These are phyloP conservation scores for Cetonia aurata DNA, from an alignment of 2,888 invertebrate species.

Conservation along the genomic window DNA sequence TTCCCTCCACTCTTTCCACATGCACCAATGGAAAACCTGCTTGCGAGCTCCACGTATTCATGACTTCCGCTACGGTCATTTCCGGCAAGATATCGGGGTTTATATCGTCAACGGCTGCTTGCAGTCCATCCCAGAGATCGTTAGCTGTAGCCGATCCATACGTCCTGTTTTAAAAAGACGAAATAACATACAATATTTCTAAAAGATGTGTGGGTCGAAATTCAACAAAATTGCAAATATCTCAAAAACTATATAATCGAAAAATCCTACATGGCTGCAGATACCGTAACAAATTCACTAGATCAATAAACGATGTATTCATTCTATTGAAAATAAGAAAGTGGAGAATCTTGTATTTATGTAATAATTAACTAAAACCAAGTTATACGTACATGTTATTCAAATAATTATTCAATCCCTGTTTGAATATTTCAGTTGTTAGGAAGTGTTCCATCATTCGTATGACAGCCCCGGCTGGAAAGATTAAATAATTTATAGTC, in stretches of 20 bases:
- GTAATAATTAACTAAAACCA: too few species aligned
- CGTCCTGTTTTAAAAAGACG: constrained; percentile 66
- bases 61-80: constrained; percentile 27
- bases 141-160: constrained; percentile 54
- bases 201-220: constrained; percentile 76
- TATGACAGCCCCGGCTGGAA: constrained; percentile 34
- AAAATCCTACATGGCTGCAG: too few species aligned
- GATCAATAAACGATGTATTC: too few species aligned
- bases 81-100: constrained; percentile 3
- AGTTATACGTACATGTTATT: constrained; percentile 23
- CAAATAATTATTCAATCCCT: constrained; percentile 35
- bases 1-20: constrained; percentile 35
- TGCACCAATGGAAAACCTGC: constrained; percentile 48
- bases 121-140: constrained; percentile 59
- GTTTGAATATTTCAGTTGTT: constrained; percentile 28
- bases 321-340: too few species aligned
- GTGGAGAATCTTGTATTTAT: too few species aligned
- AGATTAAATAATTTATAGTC: too few species aligned
- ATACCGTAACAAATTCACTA: too few species aligned
- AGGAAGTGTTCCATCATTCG: constrained; percentile 44
- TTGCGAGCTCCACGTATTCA: constrained; percentile 46
- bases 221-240: constrained; percentile 73
- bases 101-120: constrained; percentile 44
- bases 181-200: too few species aligned
- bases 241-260: too few species aligned